Evolutionary conservation across 2,888 invertebrate genomes (phyloP).

Genomic region (Ctenicera cuprea): DNA sequence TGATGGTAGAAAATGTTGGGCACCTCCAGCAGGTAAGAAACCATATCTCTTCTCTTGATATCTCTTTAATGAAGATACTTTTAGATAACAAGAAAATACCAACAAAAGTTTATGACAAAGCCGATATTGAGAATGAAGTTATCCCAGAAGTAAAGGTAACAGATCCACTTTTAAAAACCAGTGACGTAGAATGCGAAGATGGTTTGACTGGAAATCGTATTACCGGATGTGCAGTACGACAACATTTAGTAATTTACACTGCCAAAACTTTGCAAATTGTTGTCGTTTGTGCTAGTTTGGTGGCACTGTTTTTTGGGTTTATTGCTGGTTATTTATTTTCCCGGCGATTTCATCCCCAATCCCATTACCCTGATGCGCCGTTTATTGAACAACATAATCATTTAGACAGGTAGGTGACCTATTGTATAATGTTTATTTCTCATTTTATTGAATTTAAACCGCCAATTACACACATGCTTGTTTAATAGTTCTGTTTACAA

Average conservation of each 20-base stretch:
- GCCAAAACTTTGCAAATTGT: constrained; percentile 88
- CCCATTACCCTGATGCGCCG: constrained; percentile 83
- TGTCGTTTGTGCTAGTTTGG: constrained; percentile 86
- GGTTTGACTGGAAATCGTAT: constrained; percentile 61
- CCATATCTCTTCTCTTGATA: not conserved
- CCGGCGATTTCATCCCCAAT: constrained; percentile 81
- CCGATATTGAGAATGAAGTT: constrained; percentile 54
- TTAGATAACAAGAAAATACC: constrained; percentile 46
- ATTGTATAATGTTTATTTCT: not conserved
- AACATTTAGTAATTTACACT: constrained; percentile 82
- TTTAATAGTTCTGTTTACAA: too few relatives aligned
- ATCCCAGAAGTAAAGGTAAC: constrained; percentile 52
- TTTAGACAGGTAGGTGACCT: constrained; percentile 78
- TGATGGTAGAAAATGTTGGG: constrained; percentile 77
- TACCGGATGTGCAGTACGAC: constrained; percentile 68
- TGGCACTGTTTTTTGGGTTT: constrained; percentile 88
- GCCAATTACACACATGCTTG: too few relatives aligned
- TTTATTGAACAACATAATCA: constrained; percentile 87
- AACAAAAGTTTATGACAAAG: constrained; percentile 54
- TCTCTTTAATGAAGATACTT: constrained; percentile 3
- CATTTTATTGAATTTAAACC: too few relatives aligned
- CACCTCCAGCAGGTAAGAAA: constrained; percentile 63
- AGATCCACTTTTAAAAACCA: constrained; percentile 57
- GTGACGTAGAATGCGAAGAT: constrained; percentile 65
- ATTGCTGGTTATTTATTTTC: constrained; percentile 90